phyloP scores from a whole-genome alignment of 1,140 invertebrate species.

The Pogonus chalceus region DNA sequence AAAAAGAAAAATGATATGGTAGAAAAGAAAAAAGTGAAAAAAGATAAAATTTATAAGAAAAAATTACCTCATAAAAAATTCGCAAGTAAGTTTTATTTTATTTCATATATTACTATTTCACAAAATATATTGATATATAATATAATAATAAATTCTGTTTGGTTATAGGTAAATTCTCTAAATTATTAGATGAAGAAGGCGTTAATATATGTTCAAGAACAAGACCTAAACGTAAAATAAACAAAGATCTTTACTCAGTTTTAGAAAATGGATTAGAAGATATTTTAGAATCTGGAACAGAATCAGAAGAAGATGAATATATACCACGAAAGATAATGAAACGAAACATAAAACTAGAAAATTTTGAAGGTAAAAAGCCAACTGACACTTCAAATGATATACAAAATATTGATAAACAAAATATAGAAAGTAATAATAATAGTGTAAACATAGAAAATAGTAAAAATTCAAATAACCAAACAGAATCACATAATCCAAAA shows the following conservation, averaged over 20 bases:
- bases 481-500: too few species aligned
- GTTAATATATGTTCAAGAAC: neutral
- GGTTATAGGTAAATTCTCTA: neutral
- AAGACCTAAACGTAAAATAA: conserved; percentile 6
- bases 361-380: too few species aligned
- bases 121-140: too few species aligned
- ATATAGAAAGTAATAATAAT: too few species aligned
- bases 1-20: conserved; percentile 24
- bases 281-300: neutral
- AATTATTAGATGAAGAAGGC: neutral
- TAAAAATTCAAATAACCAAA: too few species aligned
- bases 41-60: neutral
- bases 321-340: neutral
- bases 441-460: too few species aligned
- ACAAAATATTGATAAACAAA: too few species aligned
- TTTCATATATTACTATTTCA: neutral
- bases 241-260: neutral
- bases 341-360: too few species aligned
- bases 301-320: neutral
- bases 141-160: neutral
- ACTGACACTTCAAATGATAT: too few species aligned
- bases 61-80: too few species aligned
- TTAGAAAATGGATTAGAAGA: conserved; percentile 2
- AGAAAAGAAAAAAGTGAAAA: conserved; percentile 9
- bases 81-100: neutral